Base-by-base conservation (phyloP, 1,140 invertebrate species). In the Lasioglossum baleicum region DNA sequence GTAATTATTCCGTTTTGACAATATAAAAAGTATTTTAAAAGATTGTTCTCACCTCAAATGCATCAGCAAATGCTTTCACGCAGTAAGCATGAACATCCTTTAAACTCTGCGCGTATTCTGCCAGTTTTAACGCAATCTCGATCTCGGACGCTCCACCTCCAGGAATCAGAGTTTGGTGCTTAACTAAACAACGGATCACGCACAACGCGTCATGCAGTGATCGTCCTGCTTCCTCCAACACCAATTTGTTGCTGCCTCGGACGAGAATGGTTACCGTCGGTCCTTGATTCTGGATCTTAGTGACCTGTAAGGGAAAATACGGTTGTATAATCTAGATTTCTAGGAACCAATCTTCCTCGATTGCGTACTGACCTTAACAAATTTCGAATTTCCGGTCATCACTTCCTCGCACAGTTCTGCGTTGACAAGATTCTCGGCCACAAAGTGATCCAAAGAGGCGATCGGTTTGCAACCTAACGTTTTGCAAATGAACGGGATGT, bases 141-240 rank as follows among this genome's bases (percentile, higher is more conserved):
- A 98, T 99, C 94, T 99, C 99, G 6, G 98, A 98, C 17, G 99
- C 98, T 73, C 99, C 99, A 70, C 99, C 99, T 67, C 99, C 98
- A 73, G 98, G 96, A 90, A 99, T 96, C 80, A 99, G 91, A 65
- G 97, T 97, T 66, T 95, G 96, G 71, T 99, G 96, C 87, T 99
- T 99, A 0, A 99, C 98, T 70, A 99, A 94, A 93, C 99, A 99
- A 85, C 99, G 96, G 88, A 99, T 97, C 17, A 99, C 99, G 93
- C 99, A 99, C 7, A 99, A 94, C 17, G 99, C 99, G 94, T 99
- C 99, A 91, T 99, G 99, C 51, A 99, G 93, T 7, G 99, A 99
- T 84, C 99, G 95, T 58, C 97, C 97, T 69, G 98, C 98, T 94
- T 99, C 99, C 87, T 99, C 98, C 53, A 97, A 93, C 26, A 99